Base-by-base conservation (phyloP, 2,797 vertebrate genomes). In the Rallus crepitans region DNA sequence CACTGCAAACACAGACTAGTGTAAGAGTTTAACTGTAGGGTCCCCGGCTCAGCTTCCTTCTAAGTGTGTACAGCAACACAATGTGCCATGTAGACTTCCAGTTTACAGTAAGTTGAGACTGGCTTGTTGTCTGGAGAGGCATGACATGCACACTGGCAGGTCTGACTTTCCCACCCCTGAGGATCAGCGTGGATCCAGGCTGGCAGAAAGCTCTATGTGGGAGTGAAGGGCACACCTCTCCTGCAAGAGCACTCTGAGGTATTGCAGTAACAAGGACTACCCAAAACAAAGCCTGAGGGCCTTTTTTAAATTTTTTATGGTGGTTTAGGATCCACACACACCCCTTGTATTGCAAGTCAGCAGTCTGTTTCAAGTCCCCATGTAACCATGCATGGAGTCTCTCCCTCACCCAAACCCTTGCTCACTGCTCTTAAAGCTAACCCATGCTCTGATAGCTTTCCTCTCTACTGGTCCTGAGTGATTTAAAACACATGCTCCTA, bases 161-260 rank as follows among this genome's bases (percentile, higher is more conserved):
- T 90, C 76, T 81, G 68, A 30, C 48, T 93, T 82, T 47, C 13
- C 30, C 28, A 47, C 3, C 52, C 27, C 65, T 81, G 24, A 53
- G 61, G 45, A 4, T 40, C 64, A 66, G 37, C 42, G 48, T 86
- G 73, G 45, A 65, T 86, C 33, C 15, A 52, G 39, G 39, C 47
- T 89, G 35, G 30, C 78, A 77, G 15, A 82, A 57, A 42, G 39
- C 24, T 25, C 19, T 66, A 19, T 0, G 6, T 39, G 37, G 33
- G 30, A 72, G 25, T 1, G 0, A 64, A 89, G 78, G 35, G 25
- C 25, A 33, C 14, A 5, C 40, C 25, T 76, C 70, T 57, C 42
- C 35, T 2, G 2, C 45, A 19, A 0, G 0, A 53, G 17, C 31
- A 35, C 78, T 87, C 20, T 7, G 17, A 66, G 64, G 59, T 28